These are phyloP conservation scores for Sarcophaga carnaria DNA, from an alignment of 2,888 invertebrate species.

Conservation along the genomic window DNA sequence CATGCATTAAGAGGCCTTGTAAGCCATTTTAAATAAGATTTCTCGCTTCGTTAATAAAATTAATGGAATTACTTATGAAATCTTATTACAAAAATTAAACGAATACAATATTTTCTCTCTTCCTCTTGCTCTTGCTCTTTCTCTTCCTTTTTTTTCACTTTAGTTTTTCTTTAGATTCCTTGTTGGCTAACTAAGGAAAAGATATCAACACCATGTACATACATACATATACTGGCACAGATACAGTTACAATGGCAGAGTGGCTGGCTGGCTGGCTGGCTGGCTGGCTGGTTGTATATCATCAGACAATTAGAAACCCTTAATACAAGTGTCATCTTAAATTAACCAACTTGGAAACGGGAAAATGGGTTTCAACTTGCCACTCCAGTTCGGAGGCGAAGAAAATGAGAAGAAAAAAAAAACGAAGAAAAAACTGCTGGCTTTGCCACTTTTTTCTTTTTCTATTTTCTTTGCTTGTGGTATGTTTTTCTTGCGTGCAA, in stretches of 20 bases:
- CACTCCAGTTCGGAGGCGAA: constrained; percentile 43
- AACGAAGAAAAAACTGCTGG: neutral
- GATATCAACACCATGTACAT: neutral
- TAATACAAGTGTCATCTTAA: constrained; percentile 70
- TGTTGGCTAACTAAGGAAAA: neutral
- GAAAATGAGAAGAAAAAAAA: too few species aligned
- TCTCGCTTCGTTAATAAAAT: constrained; percentile 29
- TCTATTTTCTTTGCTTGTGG: neutral
- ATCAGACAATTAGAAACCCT: constrained; percentile 66
- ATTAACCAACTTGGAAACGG: constrained; percentile 64
- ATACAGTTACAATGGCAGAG: too few species aligned
- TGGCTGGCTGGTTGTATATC: constrained; percentile 4
- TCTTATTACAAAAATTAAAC: constrained; percentile 56
- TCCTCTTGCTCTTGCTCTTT: neutral
- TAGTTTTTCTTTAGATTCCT: neutral
- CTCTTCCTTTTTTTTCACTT: neutral
- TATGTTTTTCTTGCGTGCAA: constrained; percentile 24
- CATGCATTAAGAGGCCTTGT: neutral
- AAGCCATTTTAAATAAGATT: neutral
- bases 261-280: neutral
- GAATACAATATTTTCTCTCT: constrained; percentile 39
- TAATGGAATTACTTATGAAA: constrained; percentile 57
- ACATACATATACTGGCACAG: neutral
- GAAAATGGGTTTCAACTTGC: constrained; percentile 55
- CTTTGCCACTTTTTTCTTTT: constrained; percentile 22